Evolutionary conservation across 2,888 invertebrate genomes (phyloP).

Genomic region (Diadegma fenestrale): DNA sequence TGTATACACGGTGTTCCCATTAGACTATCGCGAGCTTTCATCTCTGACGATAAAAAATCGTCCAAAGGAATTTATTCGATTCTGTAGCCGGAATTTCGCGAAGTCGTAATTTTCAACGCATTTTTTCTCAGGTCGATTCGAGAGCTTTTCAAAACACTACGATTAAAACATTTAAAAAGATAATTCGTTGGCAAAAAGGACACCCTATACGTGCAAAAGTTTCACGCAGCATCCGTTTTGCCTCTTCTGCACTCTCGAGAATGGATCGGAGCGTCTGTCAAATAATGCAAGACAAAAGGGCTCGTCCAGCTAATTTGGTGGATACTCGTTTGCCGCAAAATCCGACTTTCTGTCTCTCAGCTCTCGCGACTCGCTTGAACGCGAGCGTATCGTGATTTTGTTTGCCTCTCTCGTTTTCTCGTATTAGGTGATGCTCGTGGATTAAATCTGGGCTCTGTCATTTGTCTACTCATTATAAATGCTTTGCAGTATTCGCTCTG

Average conservation of each 20-base stretch:
- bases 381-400: slow-evolving; percentile 34
- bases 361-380: not conserved
- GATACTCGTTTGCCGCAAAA: not conserved
- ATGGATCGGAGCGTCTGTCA: not conserved
- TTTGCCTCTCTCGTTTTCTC: slow-evolving; percentile 45
- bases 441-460: slow-evolving; percentile 70
- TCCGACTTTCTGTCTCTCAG: slow-evolving; percentile 6
- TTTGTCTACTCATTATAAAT: slow-evolving; percentile 81
- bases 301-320: not conserved
- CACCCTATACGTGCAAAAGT: not conserved
- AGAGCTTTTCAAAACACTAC: not conserved
- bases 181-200: not conserved
- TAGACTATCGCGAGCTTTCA: not conserved
- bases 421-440: slow-evolving; percentile 26
- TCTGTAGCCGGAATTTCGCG: not conserved
- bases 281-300: not conserved
- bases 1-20: slow-evolving; percentile 3
- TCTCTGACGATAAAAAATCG: not conserved
- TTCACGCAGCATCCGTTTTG: not conserved
- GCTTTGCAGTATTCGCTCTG: slow-evolving; percentile 70
- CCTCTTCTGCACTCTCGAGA: slow-evolving; percentile 5
- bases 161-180: not conserved
- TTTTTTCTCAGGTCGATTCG: not conserved
- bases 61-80: not conserved
- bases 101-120: not conserved